These are phyloP conservation scores for Oreochromis spilurus DNA, from an alignment of 2,113 vertebrate species.

Conservation along the genomic window DNA sequence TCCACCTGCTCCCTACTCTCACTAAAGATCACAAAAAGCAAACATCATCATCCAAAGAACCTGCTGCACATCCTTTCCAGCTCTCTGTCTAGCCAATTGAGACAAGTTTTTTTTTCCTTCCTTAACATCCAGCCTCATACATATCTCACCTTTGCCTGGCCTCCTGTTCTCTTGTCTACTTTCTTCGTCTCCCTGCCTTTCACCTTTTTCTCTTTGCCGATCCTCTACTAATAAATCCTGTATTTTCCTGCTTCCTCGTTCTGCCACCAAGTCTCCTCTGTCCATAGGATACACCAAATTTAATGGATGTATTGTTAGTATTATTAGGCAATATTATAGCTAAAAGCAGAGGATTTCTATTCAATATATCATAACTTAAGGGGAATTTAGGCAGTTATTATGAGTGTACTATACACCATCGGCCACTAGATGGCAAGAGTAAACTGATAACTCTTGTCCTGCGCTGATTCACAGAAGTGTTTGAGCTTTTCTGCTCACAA, in stretches of 20 bases:
- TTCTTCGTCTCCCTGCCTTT: fast-evolving
- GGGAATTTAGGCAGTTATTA: not conserved
- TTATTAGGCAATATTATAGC: not conserved
- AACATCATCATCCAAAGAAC: not conserved
- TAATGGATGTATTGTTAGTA: not conserved
- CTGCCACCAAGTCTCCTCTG: not conserved
- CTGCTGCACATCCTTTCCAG: not conserved
- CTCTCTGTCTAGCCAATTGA: not conserved
- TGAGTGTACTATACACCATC: not conserved
- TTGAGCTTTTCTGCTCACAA: not conserved
- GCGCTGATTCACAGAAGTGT: not conserved
- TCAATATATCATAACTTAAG: not conserved
- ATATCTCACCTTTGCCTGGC: fast-evolving
- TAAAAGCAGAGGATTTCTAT: not conserved
- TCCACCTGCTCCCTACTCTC: not conserved
- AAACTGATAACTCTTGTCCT: not conserved
- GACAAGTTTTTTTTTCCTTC: not conserved
- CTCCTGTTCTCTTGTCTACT: not conserved
- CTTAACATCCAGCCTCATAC: not conserved
- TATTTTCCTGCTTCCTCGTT: not conserved
- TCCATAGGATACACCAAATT: not conserved
- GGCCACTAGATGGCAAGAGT: conserved; percentile 52
- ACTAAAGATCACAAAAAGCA: not conserved
- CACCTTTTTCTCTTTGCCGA: not conserved
- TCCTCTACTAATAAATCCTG: not conserved